phyloP scores from a whole-genome alignment of 1,140 invertebrate species.

The Magallana ariakensis region DNA sequence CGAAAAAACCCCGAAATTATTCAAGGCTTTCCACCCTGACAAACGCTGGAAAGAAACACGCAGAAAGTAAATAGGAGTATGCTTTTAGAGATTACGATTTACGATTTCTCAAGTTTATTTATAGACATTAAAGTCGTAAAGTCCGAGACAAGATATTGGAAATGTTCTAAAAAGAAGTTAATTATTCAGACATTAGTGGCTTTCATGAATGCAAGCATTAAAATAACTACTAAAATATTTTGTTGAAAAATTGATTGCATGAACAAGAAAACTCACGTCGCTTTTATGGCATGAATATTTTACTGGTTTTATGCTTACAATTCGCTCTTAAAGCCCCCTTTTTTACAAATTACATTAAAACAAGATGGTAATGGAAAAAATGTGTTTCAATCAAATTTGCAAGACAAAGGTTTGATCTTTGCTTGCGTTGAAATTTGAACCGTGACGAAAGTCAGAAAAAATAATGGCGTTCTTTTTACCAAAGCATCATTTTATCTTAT shows the following conservation, averaged over 20 bases:
- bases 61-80: no score
- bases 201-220: not conserved
- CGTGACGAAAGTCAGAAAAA: constrained; percentile 30
- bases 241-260: constrained; percentile 17
- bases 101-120: not conserved
- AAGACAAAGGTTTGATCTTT: not conserved
- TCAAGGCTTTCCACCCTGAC: no score
- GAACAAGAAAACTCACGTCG: not conserved
- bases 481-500: not conserved
- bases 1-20: no score
- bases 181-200: not conserved
- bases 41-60: no score
- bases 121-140: not conserved
- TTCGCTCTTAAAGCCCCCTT: not conserved
- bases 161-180: not conserved
- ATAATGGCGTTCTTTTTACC: not conserved
- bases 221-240: not conserved
- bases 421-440: not conserved
- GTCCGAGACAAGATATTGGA: not conserved
- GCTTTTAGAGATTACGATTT: no score
- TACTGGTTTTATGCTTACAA: not conserved
- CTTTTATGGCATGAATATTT: constrained; percentile 4
- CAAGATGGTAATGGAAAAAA: not conserved
- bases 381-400: not conserved
- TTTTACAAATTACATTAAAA: not conserved